Evolutionary conservation across 1,140 invertebrate species (phyloP).

Genomic region (Leptinotarsa lineolata): DNA sequence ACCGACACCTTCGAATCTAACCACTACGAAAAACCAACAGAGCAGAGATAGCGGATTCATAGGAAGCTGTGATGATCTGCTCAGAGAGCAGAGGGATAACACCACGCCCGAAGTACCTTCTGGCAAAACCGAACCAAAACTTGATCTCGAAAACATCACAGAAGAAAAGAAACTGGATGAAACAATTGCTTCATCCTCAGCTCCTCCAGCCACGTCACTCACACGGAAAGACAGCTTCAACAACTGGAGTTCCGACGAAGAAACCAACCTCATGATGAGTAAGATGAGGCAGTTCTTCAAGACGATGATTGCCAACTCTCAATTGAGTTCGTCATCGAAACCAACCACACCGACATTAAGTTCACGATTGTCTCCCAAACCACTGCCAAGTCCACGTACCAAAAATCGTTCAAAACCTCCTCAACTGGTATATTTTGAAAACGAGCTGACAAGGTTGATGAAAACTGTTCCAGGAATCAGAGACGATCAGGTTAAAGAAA

Average conservation of each 20-base stretch:
- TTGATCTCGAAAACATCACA: slow-evolving; percentile 63
- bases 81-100: slow-evolving; percentile 65
- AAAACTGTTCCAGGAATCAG: slow-evolving; percentile 88
- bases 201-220: slow-evolving; percentile 62
- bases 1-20: slow-evolving; percentile 59
- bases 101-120: slow-evolving; percentile 44
- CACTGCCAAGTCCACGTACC: slow-evolving; percentile 62
- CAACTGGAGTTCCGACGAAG: slow-evolving; percentile 91
- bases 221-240: slow-evolving; percentile 88
- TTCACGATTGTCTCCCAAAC: slow-evolving; percentile 51
- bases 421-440: slow-evolving; percentile 85
- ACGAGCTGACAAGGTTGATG: slow-evolving; percentile 86
- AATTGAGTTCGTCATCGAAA: slow-evolving; percentile 53
- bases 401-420: slow-evolving; percentile 73
- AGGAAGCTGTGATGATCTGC: slow-evolving; percentile 83
- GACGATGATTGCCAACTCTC: slow-evolving; percentile 76
- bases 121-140: slow-evolving; percentile 59
- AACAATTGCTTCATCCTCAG: slow-evolving; percentile 33
- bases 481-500: slow-evolving; percentile 87
- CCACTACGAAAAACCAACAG: slow-evolving; percentile 70
- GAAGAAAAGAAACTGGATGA: slow-evolving; percentile 56
- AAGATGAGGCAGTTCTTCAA: slow-evolving; percentile 92
- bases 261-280: slow-evolving; percentile 93
- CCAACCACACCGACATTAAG: slow-evolving; percentile 60
- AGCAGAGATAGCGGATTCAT: slow-evolving; percentile 86